Conservation (phyloP, 2,797 vertebrate genomes). For the Todus mexicanus region DNA sequence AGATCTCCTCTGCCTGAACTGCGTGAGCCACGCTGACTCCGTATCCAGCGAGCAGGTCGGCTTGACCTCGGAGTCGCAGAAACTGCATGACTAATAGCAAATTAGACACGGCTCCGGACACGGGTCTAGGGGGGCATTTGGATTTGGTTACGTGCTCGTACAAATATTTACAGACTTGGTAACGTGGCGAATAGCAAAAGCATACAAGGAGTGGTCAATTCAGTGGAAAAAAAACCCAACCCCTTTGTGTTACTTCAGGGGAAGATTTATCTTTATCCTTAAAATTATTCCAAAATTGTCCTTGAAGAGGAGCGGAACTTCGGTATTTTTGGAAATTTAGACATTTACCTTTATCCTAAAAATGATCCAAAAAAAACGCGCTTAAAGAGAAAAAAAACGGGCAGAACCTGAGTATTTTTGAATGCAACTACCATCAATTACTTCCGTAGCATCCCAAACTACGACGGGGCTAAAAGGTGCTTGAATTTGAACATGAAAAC, state of each 20-base stretch:
- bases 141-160: neutral
- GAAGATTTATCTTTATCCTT: neutral
- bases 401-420: neutral
- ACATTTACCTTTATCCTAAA: too few species aligned
- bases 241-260: neutral
- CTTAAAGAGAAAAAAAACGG: too few species aligned
- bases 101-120: neutral
- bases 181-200: neutral
- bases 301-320: too few species aligned
- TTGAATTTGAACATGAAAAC: neutral
- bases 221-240: neutral
- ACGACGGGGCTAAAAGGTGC: neutral
- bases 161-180: neutral
- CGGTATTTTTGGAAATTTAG: too few species aligned
- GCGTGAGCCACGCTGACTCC: neutral
- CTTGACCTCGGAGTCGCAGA: neutral
- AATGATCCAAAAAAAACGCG: too few species aligned
- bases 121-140: neutral
- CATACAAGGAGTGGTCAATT: neutral
- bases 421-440: neutral
- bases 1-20: neutral
- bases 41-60: neutral
- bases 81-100: neutral
- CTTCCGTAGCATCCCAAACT: neutral
- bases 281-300: neutral